These are phyloP conservation scores for Zosterops pallidus DNA, from an alignment of 2,113 vertebrate genomes.

Conservation along the genomic window DNA sequence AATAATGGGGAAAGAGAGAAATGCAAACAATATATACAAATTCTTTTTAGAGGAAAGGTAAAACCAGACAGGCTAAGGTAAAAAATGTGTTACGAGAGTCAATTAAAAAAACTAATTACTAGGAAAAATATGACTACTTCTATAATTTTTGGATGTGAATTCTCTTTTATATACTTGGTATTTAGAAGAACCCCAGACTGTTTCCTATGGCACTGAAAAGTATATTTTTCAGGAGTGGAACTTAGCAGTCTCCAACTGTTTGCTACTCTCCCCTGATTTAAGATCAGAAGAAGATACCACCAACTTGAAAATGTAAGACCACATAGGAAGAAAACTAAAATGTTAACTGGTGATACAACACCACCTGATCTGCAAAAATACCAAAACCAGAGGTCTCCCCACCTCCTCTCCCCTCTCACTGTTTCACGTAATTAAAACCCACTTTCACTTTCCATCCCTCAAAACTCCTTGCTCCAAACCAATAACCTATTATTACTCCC, in stretches of 20 bases:
- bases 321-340: not conserved
- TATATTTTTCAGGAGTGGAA: not conserved
- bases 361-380: not conserved
- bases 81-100: not conserved
- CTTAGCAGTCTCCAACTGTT: not conserved
- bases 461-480: not conserved
- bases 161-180: not conserved
- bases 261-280: not conserved
- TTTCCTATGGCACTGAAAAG: not conserved
- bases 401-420: accelerated
- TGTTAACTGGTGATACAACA: not conserved
- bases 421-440: not conserved
- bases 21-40: not conserved
- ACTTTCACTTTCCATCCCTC: not conserved
- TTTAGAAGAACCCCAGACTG: not conserved
- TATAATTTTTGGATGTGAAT: not conserved
- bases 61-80: not conserved
- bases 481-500: not conserved
- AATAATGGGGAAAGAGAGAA: not conserved
- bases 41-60: not conserved
- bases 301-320: not conserved
- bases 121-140: not conserved
- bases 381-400: not conserved
- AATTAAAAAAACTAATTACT: not conserved
- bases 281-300: not conserved